phyloP scores from a whole-genome alignment of 2,797 vertebrate genomes.

The Aulostomus chinensis region DNA sequence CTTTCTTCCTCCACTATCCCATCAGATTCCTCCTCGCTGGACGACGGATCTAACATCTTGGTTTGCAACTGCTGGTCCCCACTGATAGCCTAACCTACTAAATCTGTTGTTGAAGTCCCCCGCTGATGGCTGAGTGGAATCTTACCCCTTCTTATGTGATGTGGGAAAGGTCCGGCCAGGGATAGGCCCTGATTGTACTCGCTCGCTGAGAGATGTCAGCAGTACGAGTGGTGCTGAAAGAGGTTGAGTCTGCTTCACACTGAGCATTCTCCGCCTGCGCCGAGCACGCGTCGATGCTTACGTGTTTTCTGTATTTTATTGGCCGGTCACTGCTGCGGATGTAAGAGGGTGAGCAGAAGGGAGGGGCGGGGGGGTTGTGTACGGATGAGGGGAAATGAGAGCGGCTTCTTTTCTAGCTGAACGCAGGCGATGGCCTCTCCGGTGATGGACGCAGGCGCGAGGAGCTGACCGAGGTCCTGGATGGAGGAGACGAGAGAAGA shows the following conservation, averaged over 20 bases:
- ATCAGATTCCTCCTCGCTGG: conserved; percentile 97
- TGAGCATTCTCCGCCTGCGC: conserved; percentile 85
- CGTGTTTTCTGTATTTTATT: conserved; percentile 84
- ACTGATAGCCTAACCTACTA: conserved; percentile 16
- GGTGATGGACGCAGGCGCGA: conserved; percentile 45
- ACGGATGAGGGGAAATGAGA: conserved; percentile 57
- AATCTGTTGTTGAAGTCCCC: background rate
- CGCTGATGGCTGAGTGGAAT: background rate
- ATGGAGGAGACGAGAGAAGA: background rate
- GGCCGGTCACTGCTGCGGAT: conserved; percentile 84
- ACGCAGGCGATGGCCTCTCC: conserved; percentile 74
- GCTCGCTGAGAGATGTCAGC: conserved; percentile 66
- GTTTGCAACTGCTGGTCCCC: conserved; percentile 37
- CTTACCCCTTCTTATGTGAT: conserved; percentile 13
- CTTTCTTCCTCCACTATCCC: conserved; percentile 95
- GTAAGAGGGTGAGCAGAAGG: conserved; percentile 55
- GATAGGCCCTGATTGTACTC: conserved; percentile 44
- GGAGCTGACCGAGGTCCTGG: conserved; percentile 82
- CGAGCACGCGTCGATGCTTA: conserved; percentile 85
- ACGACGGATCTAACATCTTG: conserved; percentile 96
- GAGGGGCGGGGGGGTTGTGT: conserved; percentile 34
- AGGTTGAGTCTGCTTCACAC: conserved; percentile 73
- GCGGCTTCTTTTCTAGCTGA: conserved; percentile 43
- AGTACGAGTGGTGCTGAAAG: conserved; percentile 77
- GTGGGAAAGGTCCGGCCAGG: conserved; percentile 19